Base-by-base conservation (phyloP, 2,113 vertebrate genomes). In the Pao palembangensis region DNA sequence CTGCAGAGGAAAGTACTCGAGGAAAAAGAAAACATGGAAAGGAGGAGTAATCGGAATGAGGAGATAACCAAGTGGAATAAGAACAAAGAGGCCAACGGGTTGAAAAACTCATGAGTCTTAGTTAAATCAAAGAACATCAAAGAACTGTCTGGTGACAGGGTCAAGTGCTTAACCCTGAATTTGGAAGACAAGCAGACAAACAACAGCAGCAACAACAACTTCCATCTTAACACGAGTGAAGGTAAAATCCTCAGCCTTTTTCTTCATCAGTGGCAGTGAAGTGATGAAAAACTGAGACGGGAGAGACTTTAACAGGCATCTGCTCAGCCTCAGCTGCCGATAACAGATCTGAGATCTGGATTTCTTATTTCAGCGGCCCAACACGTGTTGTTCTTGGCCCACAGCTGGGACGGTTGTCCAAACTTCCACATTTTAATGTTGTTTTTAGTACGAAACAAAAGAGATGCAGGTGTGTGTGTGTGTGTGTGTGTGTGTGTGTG, bases 371-470 rank as follows among this genome's bases (percentile, higher is more conserved):
- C 34, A 38, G 51, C 49, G 54, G 64, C 58, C 52, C n/a, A 51
- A 52, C 42, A 43, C 60, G 53, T 57, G 31, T 50, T 49, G 31
- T 5, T 61, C 18, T 65, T 69, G 72, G 61, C 56, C 47, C 25
- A 8, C 31, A 2, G 34, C 34, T 2, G 34, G 34, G 34, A 38
- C 34, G 10, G 8, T 10, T 38, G 8, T 38, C 34, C 34, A 38
- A 38, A 38, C 34, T 38, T 12, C 11, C 34, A 38, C 34, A 38
- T 38, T 12, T 8, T 38, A 11, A 38, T 38, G 34, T 38, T 38
- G 34, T 10, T 38, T 38, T 38, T 38, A 38, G 34, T 11, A 12
- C 8, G 1, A 12, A 38, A 38, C 34, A 38, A 38, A 31, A 38
- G 34, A 38, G 34, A 38, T 38, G 34, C 34, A 38, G 34, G 34